Base-by-base conservation (phyloP, 2,888 invertebrate species). In the Lydus trimaculatus region DNA sequence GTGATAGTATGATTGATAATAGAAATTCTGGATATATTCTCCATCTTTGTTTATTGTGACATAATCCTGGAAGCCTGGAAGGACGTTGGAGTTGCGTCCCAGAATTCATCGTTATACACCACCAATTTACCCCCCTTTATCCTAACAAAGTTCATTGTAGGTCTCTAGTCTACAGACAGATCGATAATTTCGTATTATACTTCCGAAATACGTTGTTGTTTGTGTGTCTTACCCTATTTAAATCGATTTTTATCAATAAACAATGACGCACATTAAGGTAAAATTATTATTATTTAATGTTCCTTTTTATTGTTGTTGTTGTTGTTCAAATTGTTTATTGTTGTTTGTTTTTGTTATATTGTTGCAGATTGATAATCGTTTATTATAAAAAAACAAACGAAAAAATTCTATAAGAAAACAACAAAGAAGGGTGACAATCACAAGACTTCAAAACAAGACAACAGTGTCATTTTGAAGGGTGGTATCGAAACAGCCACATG, bases 401-500 rank as follows among this genome's bases (percentile, higher is more conserved):
- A n/a, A n/a, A n/a, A n/a, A n/a, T n/a, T n/a, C n/a, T n/a, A n/a
- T 11, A n/a, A n/a, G 17, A 43, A 43, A 13, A n/a, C 6, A 17
- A 8, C 5, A 17, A 8, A 17, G 8, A 43, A 5, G 36, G 36
- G 2, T 20, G 11, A 56, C 23, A 11, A 56, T 1, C 3, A 5
- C 56, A 23, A 56, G 56, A 28, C 59, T 58, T 59, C 67, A 36
- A 61, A 65, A 58, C 61, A 58, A 25, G 56, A 43, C 68, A 63
- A 67, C 59, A 69, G 69, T 31, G 59, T 62, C 67, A 66, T 20
- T 56, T 69, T 52, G 62, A 64, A 58, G 70, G 67, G 70, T 70
- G 70, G 70, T 65, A 59, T 63, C 58, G 39, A 67, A n/a, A 78
- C 79, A 83, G 81, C 83, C 84, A 82, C 88, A 95, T 95, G 95